These are phyloP conservation scores for Ruditapes philippinarum DNA, from an alignment of 1,140 invertebrate species.

Conservation along the genomic window DNA sequence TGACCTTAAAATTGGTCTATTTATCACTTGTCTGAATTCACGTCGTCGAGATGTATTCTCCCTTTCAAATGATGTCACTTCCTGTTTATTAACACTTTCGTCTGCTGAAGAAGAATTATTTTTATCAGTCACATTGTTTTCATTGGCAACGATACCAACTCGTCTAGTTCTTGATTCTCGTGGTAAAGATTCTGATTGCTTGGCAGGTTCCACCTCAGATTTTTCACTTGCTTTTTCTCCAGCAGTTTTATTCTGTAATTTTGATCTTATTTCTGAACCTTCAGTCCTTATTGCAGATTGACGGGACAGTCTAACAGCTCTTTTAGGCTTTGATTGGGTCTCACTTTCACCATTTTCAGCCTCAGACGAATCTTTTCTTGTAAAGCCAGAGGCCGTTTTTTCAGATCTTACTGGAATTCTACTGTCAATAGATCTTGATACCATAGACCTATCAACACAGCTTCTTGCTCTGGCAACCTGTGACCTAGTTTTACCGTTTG, in stretches of 20 bases:
- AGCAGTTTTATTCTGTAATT: constrained; percentile 22
- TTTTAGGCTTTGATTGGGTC: neutral
- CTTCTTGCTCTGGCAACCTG: constrained; percentile 11
- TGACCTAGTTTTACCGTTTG: neutral
- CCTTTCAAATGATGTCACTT: neutral
- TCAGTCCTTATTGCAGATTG: constrained; percentile 47
- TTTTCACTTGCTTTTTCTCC: neutral
- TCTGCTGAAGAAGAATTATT: neutral
- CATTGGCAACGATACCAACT: constrained; percentile 7
- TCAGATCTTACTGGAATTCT: constrained; percentile 7
- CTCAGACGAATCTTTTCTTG: neutral
- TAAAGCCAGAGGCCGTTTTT: neutral
- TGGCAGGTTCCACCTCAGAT: neutral
- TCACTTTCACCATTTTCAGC: neutral
- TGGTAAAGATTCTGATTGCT: neutral
- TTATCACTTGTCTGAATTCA: constrained; percentile 43
- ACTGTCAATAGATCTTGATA: constrained; percentile 25
- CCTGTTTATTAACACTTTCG: neutral
- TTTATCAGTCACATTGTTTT: neutral
- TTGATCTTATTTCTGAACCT: constrained; percentile 10
- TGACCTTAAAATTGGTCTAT: constrained; percentile 19
- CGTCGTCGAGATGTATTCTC: neutral
- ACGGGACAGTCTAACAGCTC: constrained; percentile 15
- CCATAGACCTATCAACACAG: neutral
- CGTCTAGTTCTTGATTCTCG: neutral